These are phyloP conservation scores for Bimastos eiseni DNA, from an alignment of 2,888 invertebrate genomes.

Conservation along the genomic window DNA sequence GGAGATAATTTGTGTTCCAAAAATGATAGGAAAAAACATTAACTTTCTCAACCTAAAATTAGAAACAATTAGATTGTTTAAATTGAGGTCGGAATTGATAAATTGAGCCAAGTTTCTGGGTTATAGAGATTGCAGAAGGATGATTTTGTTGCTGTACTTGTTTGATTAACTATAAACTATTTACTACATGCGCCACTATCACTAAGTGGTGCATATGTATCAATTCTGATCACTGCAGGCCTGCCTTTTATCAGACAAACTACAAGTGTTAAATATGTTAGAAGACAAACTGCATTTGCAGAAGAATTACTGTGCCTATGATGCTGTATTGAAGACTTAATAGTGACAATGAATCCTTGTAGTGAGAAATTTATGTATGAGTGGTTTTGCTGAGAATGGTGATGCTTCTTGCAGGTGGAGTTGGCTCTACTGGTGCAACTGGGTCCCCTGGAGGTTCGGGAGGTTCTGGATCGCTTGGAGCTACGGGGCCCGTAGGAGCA, in stretches of 20 bases:
- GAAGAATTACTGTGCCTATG: neutral
- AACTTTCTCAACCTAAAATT: too few species aligned
- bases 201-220: neutral
- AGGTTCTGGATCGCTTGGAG: neutral
- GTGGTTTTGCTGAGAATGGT: neutral
- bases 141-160: neutral
- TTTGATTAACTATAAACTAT: neutral
- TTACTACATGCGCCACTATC: neutral
- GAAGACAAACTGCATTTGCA: neutral
- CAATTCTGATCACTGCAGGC: neutral
- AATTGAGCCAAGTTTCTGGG: neutral
- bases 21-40: too few species aligned
- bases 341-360: neutral
- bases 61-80: too few species aligned
- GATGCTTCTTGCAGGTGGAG: neutral
- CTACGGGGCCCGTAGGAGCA: neutral
- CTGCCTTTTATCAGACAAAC: neutral
- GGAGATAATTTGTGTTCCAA: too few species aligned
- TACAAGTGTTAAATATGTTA: neutral
- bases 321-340: neutral
- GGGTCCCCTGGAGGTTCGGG: slow-evolving; percentile 16
- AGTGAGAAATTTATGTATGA: neutral
- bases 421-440: slow-evolving; percentile 28
- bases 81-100: too few species aligned
- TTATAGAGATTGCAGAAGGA: neutral